Conservation (phyloP, 1,140 invertebrate genomes). For the Lepidurus apus region DNA sequence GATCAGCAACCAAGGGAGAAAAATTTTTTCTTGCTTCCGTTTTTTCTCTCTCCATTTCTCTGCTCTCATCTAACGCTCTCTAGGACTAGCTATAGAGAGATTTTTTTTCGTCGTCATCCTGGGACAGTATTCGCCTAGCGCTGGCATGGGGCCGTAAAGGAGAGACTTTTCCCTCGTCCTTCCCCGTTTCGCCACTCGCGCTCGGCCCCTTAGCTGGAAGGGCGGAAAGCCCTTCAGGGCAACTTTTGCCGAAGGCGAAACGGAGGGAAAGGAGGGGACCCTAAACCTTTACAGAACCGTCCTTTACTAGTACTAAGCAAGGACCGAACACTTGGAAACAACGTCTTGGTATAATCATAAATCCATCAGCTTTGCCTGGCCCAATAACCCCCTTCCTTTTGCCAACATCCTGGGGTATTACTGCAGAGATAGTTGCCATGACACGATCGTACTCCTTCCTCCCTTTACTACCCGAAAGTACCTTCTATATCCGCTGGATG, state of each 20-base stretch:
- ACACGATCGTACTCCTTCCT: background rate
- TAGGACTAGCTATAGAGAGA: background rate
- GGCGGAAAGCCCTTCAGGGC: background rate
- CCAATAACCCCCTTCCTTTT: background rate
- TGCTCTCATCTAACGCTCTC: background rate
- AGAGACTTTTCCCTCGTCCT: background rate
- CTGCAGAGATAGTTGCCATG: slow-evolving; percentile 13
- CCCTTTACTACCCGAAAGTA: background rate
- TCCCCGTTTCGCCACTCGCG: background rate
- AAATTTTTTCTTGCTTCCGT: background rate
- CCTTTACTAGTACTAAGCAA: background rate
- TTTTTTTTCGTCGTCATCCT: background rate
- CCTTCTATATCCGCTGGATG: background rate
- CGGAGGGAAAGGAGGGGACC: background rate
- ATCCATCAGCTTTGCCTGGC: slow-evolving; percentile 6
- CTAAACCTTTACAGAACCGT: background rate
- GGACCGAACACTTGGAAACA: slow-evolving; percentile 1
- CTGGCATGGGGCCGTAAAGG: background rate
- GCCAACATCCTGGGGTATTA: background rate
- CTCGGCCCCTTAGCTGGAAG: background rate
- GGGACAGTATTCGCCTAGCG: background rate
- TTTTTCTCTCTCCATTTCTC: background rate
- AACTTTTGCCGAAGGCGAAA: too few relatives aligned
- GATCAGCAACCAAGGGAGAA: background rate
- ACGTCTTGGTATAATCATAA: slow-evolving; percentile 16